Conservation (phyloP, 2,113 vertebrate species). For the Oncorhynchus nerka region DNA sequence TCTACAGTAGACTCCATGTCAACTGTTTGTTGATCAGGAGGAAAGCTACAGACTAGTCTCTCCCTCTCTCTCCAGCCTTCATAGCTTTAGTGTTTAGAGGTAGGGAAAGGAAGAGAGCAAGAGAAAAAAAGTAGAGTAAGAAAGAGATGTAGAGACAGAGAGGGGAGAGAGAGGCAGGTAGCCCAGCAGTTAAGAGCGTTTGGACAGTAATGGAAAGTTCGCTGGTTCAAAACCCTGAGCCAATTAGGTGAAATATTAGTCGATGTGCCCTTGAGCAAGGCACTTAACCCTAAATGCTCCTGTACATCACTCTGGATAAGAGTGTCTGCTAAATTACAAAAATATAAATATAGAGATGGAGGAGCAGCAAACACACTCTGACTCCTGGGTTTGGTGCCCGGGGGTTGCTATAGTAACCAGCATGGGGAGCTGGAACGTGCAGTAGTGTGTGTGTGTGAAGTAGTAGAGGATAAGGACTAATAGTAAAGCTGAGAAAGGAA, state of each 20-base stretch:
- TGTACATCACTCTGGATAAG: too few relatives aligned
- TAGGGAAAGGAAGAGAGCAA: neutral
- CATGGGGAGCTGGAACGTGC: constrained; percentile 51
- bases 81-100: neutral
- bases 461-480: neutral
- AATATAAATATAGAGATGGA: constrained; percentile 23
- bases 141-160: constrained; percentile 49
- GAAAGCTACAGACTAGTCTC: neutral
- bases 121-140: constrained; percentile 24
- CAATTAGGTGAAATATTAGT: too few relatives aligned
- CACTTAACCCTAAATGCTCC: too few relatives aligned
- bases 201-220: too few relatives aligned
- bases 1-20: too few relatives aligned
- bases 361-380: constrained; percentile 59
- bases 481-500: neutral
- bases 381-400: constrained; percentile 57
- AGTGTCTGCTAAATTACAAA: too few relatives aligned
- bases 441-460: neutral
- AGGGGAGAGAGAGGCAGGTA: constrained; percentile 24
- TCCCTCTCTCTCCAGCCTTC: neutral
- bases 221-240: too few relatives aligned
- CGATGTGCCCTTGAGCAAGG: too few relatives aligned
- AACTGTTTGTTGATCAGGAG: too few relatives aligned
- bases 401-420: constrained; percentile 57
- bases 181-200: too few relatives aligned